Conservation (phyloP, 2,797 vertebrate species). For the Craterocephalus amniculus region DNA sequence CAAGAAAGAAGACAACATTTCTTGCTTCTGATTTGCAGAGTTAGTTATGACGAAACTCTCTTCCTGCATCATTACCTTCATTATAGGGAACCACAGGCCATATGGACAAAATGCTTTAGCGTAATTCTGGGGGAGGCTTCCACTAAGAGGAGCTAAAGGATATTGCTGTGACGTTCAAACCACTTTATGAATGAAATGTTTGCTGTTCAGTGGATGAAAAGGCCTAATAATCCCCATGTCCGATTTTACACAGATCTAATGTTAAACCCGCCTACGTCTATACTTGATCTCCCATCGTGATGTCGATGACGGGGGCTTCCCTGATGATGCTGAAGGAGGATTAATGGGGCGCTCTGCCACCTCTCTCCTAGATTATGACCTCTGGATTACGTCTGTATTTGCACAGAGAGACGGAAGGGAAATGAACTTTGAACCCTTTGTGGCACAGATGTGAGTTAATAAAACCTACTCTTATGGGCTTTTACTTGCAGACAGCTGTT, state of each 20-base stretch:
- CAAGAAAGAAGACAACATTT: neutral
- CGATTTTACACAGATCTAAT: slow-evolving; percentile 37
- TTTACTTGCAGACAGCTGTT: slow-evolving; percentile 17
- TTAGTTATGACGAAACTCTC: neutral
- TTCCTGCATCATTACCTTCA: neutral
- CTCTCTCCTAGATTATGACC: slow-evolving; percentile 63
- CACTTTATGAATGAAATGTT: slow-evolving; percentile 53
- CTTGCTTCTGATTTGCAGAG: neutral
- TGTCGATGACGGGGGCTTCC: slow-evolving; percentile 40
- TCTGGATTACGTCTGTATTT: slow-evolving; percentile 62
- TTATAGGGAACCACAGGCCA: neutral
- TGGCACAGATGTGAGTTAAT: slow-evolving; percentile 25
- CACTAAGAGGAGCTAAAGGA: slow-evolving; percentile 21
- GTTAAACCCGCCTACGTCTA: slow-evolving; percentile 37
- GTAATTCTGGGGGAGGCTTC: slow-evolving; percentile 21
- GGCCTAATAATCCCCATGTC: slow-evolving; percentile 30
- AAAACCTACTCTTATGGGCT: neutral
- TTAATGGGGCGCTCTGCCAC: slow-evolving; percentile 55
- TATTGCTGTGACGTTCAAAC: slow-evolving; percentile 35
- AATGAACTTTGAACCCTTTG: slow-evolving; percentile 23
- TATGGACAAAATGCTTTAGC: slow-evolving; percentile 24
- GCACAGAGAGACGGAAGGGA: neutral
- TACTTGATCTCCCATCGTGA: slow-evolving; percentile 25
- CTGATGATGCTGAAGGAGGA: slow-evolving; percentile 57
- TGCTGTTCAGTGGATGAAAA: slow-evolving; percentile 46